Evolutionary conservation across 2,888 invertebrate genomes (phyloP), one percentile per base, ranked within the genome.

Genomic region (Tinea trinotella): DNA sequence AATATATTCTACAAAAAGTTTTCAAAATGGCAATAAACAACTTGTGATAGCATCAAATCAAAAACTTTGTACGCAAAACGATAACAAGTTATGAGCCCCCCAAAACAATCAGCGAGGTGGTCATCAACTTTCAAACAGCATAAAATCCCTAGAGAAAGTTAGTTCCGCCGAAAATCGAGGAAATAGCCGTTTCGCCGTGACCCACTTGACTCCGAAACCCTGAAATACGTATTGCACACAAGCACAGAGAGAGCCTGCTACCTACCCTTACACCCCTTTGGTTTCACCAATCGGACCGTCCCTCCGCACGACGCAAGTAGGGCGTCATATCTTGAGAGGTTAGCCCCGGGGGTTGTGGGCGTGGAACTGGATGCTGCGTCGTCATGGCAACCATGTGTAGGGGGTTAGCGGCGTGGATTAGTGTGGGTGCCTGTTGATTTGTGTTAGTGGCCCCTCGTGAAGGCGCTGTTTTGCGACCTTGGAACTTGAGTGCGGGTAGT

Each of bases 311-410:
- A 52, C 24, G 18, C 80, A 77, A 78, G 80, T 79, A 81, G 82
- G 81, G 83, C 81, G 84, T 81, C 79, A 80, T 82, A 82, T 79
- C 83, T 84, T 78, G 79, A 82, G 80, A 83, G 79, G 80, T 76
- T 78, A 77, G 76, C 81, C 82, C 82, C 76, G 74, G 83, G 81
- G 81, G 85, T 79, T 88, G 76, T 82, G 86, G 86, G 78, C 85
- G 83, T 84, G 86, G 81, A 85, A 81, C 80, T 82, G 88, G 88
- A 84, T 85, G 86, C 87, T 88, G 88, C 85, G 89, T 89, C 77
- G 84, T 85, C 76, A 88, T 87, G 87, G 83, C 84, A 73, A 89
- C 89, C 74, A 74, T 79, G 57, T 55, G 54, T 55, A 55, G 56
- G 56, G 54, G 56, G 50, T 53, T 13, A 55, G 24, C 34, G 53